Percentiles rank a stretch among this genome's conserved stretches.
Conservation (phyloP, 2,113 vertebrate species). For the Oreotragus oreotragus region DNA sequence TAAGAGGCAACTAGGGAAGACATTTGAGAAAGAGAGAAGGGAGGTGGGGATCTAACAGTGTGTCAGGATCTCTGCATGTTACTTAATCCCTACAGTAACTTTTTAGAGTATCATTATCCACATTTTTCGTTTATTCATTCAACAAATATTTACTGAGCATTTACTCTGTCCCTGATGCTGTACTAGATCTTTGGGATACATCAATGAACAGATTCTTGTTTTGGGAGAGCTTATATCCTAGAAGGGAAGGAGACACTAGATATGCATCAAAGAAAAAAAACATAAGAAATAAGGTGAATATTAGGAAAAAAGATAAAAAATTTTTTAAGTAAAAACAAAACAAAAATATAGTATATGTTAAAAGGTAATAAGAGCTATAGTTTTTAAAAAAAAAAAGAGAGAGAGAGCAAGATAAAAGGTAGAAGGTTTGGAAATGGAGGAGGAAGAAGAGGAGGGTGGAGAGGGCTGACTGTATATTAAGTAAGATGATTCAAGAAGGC, state of each 20-base stretch:
- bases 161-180: not conserved
- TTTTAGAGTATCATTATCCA: not conserved
- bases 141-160: not conserved
- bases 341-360: not conserved
- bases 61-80: not conserved
- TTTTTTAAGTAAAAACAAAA: not conserved
- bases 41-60: not conserved
- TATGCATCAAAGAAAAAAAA: not conserved
- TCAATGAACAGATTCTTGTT: not conserved
- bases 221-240: not conserved
- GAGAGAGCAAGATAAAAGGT: not conserved
- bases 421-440: not conserved
- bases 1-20: not conserved
- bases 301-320: not conserved
- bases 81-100: not conserved
- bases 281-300: not conserved
- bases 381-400: not conserved
- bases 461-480: not conserved
- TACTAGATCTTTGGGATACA: not conserved
- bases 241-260: not conserved
- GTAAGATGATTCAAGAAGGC: not conserved
- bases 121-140: conserved; percentile 18
- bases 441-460: not conserved
- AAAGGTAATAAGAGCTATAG: not conserved
- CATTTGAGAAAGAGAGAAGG: not conserved